These are phyloP conservation scores for Balaeniceps rex DNA, from an alignment of 2,113 vertebrate genomes.

Conservation along the genomic window DNA sequence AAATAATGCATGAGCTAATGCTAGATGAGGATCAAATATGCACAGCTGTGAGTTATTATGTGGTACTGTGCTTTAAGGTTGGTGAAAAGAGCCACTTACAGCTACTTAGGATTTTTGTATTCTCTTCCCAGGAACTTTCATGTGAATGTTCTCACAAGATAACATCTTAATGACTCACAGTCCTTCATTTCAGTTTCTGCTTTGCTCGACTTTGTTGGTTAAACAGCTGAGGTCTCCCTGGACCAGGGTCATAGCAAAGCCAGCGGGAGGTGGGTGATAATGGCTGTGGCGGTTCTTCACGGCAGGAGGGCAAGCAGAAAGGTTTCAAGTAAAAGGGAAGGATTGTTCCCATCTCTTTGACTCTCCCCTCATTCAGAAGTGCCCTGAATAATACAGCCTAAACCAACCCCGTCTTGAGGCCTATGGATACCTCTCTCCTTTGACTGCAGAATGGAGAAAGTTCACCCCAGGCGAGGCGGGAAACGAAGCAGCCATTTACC, in stretches of 20 bases:
- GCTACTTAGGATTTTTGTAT: not conserved
- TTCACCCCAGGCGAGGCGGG: not conserved
- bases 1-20: conserved; percentile 20
- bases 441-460: not conserved
- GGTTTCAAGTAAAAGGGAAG: not conserved
- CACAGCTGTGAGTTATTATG: not conserved
- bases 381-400: not conserved
- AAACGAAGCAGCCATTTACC: not conserved
- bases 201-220: not conserved
- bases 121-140: not conserved
- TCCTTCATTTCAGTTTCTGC: not conserved
- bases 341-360: not conserved
- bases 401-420: not conserved
- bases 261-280: not conserved
- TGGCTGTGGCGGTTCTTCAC: not conserved
- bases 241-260: not conserved
- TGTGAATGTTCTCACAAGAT: not conserved
- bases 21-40: not conserved
- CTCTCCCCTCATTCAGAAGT: not conserved
- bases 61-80: not conserved
- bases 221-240: not conserved
- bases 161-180: not conserved
- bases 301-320: not conserved
- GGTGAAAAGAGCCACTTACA: not conserved
- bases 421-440: not conserved